phyloP scores from a whole-genome alignment of 92 coral and sea anemone species.

The Blastomussa wellsi region DNA sequence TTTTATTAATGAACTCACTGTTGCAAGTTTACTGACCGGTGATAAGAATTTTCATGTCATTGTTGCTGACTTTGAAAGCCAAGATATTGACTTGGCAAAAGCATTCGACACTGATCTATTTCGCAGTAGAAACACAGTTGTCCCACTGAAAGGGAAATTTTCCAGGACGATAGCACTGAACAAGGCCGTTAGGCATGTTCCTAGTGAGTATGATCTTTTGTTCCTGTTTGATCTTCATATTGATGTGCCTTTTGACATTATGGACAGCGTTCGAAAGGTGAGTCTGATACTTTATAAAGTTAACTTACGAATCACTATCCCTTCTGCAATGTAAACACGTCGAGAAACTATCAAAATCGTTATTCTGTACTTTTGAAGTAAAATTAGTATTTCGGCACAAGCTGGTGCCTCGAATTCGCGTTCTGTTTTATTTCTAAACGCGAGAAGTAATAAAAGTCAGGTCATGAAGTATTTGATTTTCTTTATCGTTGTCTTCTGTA shows the following conservation, averaged over 20 bases:
- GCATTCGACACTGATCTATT: slow-evolving; percentile 20
- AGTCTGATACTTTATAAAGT: too few species aligned
- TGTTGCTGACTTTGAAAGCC: slow-evolving; percentile 44
- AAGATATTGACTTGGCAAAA: slow-evolving; percentile 32
- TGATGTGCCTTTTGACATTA: slow-evolving; percentile 15
- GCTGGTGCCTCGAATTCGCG: too few species aligned
- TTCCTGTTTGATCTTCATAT: slow-evolving; percentile 39
- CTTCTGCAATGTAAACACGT: too few species aligned
- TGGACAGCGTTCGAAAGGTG: slow-evolving; percentile 48
- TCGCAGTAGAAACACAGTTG: slow-evolving; percentile 23
- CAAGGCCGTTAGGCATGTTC: neutral
- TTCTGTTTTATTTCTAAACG: too few species aligned
- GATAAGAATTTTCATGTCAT: slow-evolving; percentile 37
- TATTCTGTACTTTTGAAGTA: too few species aligned
- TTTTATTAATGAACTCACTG: slow-evolving; percentile 28
- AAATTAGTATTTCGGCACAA: too few species aligned
- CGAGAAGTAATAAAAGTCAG: too few species aligned
- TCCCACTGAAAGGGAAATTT: slow-evolving; percentile 21
- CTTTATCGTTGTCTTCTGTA: too few species aligned
- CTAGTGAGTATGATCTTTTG: slow-evolving; percentile 19
- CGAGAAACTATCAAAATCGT: too few species aligned
- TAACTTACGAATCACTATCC: too few species aligned
- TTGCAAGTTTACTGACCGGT: slow-evolving; percentile 25
- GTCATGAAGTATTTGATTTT: too few species aligned
- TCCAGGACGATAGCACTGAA: slow-evolving; percentile 14